Evolutionary conservation across 2,113 vertebrate genomes (phyloP).

Genomic region (Danionella cerebrum): DNA sequence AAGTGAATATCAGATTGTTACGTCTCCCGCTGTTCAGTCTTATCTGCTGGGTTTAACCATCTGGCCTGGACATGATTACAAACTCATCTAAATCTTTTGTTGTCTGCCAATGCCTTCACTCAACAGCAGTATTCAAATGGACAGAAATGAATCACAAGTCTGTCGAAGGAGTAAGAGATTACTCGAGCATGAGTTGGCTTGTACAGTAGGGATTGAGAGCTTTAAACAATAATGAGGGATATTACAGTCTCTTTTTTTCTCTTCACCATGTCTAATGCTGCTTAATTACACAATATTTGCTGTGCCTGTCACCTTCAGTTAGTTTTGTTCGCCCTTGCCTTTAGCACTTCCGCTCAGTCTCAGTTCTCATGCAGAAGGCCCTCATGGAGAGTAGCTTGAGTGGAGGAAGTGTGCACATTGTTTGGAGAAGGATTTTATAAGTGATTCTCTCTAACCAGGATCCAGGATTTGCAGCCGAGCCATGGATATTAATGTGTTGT

Average conservation of each 20-base stretch:
- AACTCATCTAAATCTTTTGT: background rate
- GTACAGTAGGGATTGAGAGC: background rate
- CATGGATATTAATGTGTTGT: background rate
- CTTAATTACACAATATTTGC: slow-evolving; percentile 36
- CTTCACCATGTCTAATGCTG: background rate
- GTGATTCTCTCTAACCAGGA: slow-evolving; percentile 1
- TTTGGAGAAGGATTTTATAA: background rate
- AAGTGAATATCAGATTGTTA: slow-evolving; percentile 5
- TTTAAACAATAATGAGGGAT: background rate
- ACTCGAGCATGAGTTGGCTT: background rate
- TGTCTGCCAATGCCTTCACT: background rate
- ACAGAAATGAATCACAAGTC: slow-evolving; percentile 8
- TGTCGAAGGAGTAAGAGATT: background rate
- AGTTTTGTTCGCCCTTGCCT: slow-evolving; percentile 21
- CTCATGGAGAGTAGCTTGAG: background rate
- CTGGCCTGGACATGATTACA: slow-evolving; percentile 12
- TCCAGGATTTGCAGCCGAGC: slow-evolving; percentile 1
- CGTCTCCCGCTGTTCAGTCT: slow-evolving; percentile 8
- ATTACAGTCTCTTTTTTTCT: too few species aligned
- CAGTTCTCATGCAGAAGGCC: slow-evolving; percentile 7
- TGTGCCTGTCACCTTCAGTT: slow-evolving; percentile 32
- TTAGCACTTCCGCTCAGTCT: slow-evolving; percentile 14
- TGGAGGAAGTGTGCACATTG: background rate
- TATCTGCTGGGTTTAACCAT: slow-evolving; percentile 20
- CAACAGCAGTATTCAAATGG: background rate